Evolutionary conservation across 2,797 vertebrate species (phyloP).

Genomic region (Esox lucius): DNA sequence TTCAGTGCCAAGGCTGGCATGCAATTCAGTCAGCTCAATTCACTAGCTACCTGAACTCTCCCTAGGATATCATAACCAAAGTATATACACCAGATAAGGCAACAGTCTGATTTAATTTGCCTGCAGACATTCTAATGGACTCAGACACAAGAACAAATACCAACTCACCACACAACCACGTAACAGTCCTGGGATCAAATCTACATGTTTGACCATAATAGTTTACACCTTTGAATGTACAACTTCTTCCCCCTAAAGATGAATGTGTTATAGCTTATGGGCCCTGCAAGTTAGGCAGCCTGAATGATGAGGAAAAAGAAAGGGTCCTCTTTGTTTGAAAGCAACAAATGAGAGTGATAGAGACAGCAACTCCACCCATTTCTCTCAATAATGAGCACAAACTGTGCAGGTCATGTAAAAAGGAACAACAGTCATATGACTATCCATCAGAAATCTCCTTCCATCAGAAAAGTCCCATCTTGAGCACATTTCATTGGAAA

Average conservation of each 20-base stretch:
- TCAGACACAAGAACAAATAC: not conserved
- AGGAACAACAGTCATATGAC: not conserved
- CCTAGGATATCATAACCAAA: slow-evolving; percentile 41
- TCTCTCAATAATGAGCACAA: too few relatives aligned
- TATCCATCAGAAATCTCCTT: too few relatives aligned
- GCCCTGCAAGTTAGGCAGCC: slow-evolving; percentile 39
- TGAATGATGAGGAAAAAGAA: slow-evolving; percentile 43
- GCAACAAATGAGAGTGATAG: not conserved
- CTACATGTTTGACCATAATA: not conserved
- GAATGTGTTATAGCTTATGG: slow-evolving; percentile 25
- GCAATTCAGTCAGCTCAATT: slow-evolving; percentile 8
- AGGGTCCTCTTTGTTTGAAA: slow-evolving; percentile 45
- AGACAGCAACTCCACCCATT: not conserved
- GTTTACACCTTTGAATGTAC: not conserved
- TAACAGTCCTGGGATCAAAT: not conserved
- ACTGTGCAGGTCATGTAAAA: not conserved
- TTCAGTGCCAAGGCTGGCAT: slow-evolving; percentile 12
- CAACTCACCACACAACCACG: not conserved
- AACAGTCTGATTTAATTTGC: slow-evolving; percentile 23
- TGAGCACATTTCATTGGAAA: too few relatives aligned
- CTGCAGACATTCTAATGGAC: not conserved
- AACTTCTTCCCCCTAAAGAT: slow-evolving; percentile 17
- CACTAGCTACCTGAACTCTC: slow-evolving; percentile 48
- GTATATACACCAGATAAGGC: slow-evolving; percentile 34
- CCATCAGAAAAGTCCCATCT: too few relatives aligned